These are phyloP conservation scores for Marmota monax DNA, from an alignment of 2,113 vertebrate genomes.

Conservation along the genomic window DNA sequence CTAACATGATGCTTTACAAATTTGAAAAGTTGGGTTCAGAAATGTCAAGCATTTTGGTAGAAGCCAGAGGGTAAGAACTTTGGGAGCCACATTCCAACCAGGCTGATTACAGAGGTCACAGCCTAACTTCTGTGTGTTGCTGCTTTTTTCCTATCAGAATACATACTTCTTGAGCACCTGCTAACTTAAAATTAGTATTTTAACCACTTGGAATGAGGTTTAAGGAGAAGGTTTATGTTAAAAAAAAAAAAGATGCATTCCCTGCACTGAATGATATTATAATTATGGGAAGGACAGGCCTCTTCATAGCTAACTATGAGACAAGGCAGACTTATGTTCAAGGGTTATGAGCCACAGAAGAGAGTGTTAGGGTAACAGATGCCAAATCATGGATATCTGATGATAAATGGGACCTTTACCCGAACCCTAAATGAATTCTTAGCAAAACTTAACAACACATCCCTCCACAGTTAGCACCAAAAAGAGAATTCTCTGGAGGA, in stretches of 20 bases:
- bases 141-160: neutral
- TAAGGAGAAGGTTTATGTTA: neutral
- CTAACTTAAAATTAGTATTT: neutral
- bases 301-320: neutral
- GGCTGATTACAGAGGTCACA: neutral
- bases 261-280: neutral
- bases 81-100: neutral
- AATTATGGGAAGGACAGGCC: neutral
- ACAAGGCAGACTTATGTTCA: neutral
- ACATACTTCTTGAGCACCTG: neutral
- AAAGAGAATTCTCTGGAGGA: neutral
- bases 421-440: neutral
- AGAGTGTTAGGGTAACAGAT: rapidly evolving
- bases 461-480: neutral
- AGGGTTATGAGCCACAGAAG: rapidly evolving
- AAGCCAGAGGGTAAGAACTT: neutral
- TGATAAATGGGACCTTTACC: neutral
- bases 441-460: neutral
- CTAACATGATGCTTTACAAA: neutral
- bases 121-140: rapidly evolving
- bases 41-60: neutral
- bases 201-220: neutral
- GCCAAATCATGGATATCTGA: neutral
- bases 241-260: neutral
- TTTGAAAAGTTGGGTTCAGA: neutral